Percentiles rank a stretch among this genome's conserved stretches.
phyloP scores from a whole-genome alignment of 2,888 invertebrate species.

The Cantharis lateralis region DNA sequence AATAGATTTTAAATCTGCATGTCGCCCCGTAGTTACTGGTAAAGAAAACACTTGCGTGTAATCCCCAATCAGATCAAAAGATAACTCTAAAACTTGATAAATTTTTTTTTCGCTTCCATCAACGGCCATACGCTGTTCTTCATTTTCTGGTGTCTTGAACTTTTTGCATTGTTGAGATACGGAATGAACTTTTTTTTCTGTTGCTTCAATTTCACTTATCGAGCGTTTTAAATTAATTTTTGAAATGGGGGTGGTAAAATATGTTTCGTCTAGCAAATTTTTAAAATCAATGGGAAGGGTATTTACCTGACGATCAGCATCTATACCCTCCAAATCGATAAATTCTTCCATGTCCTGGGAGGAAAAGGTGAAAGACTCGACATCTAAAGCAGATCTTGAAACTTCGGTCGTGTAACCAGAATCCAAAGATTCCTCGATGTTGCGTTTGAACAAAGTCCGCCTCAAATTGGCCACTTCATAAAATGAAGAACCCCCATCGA shows the following conservation, averaged over 20 bases:
- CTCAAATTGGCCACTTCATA: neutral
- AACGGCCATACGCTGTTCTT: neutral
- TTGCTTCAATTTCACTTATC: neutral
- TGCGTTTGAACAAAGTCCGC: neutral
- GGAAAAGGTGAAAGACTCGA: neutral
- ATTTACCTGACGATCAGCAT: neutral
- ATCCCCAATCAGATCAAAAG: conserved; percentile 81
- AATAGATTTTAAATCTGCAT: conserved; percentile 81
- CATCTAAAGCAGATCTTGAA: neutral
- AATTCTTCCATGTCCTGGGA: neutral
- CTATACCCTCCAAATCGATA: neutral
- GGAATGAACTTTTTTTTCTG: neutral
- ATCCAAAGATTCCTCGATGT: neutral
- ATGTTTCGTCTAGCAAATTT: neutral
- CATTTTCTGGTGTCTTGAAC: neutral
- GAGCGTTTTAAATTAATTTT: neutral
- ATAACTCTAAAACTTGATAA: conserved; percentile 51
- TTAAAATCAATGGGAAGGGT: neutral
- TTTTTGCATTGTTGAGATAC: neutral
- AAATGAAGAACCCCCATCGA: neutral
- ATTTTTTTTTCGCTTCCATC: neutral
- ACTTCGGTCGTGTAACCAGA: neutral
- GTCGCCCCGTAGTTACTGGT: conserved; percentile 72
- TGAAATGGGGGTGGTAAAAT: neutral
- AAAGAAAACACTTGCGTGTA: conserved; percentile 75